Evolutionary conservation across 2,113 vertebrate genomes (phyloP).

Genomic region (Thamnaconus septentrionalis): DNA sequence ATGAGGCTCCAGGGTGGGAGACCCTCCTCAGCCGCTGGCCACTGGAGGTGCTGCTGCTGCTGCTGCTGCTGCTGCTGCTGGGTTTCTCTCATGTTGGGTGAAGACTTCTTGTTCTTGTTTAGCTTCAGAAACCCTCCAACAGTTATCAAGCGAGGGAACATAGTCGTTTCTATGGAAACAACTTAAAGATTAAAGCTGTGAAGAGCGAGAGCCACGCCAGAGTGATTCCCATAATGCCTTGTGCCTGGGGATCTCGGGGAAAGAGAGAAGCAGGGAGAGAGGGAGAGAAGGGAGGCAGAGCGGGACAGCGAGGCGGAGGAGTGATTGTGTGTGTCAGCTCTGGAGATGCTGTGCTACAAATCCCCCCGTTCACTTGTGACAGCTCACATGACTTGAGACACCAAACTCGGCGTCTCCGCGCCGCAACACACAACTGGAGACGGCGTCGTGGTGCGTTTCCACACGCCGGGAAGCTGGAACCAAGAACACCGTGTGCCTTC

Average conservation of each 20-base stretch:
- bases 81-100: slow-evolving; percentile 11
- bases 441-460: background rate
- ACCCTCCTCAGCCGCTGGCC: slow-evolving; percentile 18
- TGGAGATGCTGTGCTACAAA: slow-evolving; percentile 46
- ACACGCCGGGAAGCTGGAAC: background rate
- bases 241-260: slow-evolving; percentile 67
- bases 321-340: slow-evolving; percentile 25
- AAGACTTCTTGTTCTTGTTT: slow-evolving; percentile 43
- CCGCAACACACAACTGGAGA: background rate
- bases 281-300: slow-evolving; percentile 42
- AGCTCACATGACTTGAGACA: slow-evolving; percentile 46
- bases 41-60: slow-evolving; percentile 9
- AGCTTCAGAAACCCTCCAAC: slow-evolving; percentile 47
- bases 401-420: slow-evolving; percentile 18
- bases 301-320: slow-evolving; percentile 35
- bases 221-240: slow-evolving; percentile 70
- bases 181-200: slow-evolving; percentile 79
- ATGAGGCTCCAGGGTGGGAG: slow-evolving; percentile 37
- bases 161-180: slow-evolving; percentile 81
- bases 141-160: slow-evolving; percentile 59
- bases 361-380: slow-evolving; percentile 35
- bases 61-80: too few relatives aligned
- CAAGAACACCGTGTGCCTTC: too few relatives aligned
- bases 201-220: slow-evolving; percentile 64
- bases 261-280: slow-evolving; percentile 38